Base-by-base conservation (phyloP, 2,888 invertebrate genomes). In the Sacculina carcini region DNA sequence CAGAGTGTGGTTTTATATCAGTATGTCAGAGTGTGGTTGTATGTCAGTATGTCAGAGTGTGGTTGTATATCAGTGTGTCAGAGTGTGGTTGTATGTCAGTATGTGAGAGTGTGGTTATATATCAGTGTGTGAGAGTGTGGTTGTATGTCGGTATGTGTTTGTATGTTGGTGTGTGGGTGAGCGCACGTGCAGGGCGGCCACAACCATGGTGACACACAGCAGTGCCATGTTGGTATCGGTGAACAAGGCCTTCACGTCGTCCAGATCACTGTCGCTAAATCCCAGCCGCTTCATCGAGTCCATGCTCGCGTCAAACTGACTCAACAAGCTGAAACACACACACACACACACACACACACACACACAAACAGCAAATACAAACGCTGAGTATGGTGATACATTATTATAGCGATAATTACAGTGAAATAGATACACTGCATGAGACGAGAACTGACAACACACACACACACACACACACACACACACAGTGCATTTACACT, bases 221-320 rank as follows among this genome's bases (percentile, higher is more conserved):
- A 98, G 72, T 64, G 85, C 87, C 39, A 94, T 71, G 65, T 92
- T 94, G 0, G 92, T 94, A 61, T 94, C 94, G 0, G 85, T 82
- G 67, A 96, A 90, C 59, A 98, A 82, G 49, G 85, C 83, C 66
- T 94, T 94, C 0, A 90, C 79, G 69, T 96, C 94, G 67, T 98
- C 96, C 32, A 90, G 71, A 68, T 96, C 94, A 63, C 90, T 92
- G 54, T 80, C 78, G 34, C 79, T 78, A 61, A 98, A 94, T 6
- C 90, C 89, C 50, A 86, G 67, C n/a, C 68, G 62, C 48, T 74
- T 67, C 59, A 87, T 72, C 49, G 76, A 76, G 19, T 73, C 69
- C 58, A 86, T 71, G 0, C 83, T 78, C 21, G 76, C 69, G 57
- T 81, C 76, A 56, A 86, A 75, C 61, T 86, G 83, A 39, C 79